These are phyloP conservation scores for Heptranchias perlo DNA, from an alignment of 2,113 vertebrate species.

Conservation along the genomic window DNA sequence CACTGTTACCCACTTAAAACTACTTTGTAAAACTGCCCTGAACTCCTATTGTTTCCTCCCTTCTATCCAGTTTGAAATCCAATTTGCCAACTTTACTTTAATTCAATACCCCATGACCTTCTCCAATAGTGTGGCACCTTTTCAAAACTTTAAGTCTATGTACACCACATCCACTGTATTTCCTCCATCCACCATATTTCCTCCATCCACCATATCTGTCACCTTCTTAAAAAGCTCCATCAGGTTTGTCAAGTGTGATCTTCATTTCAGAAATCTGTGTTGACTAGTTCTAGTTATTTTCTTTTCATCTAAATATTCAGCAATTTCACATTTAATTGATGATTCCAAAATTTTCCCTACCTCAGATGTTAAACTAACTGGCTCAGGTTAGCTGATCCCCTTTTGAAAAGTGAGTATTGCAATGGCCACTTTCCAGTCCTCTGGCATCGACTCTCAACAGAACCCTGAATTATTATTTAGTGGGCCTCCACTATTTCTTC, in stretches of 20 bases:
- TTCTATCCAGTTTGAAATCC: no score
- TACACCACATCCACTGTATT: no score
- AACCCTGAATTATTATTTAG: background rate
- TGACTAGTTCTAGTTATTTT: background rate
- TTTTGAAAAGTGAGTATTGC: background rate
- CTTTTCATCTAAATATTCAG: background rate
- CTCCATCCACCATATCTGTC: background rate
- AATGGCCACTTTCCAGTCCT: background rate
- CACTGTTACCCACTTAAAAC: no score
- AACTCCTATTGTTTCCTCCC: no score
- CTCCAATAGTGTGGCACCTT: no score
- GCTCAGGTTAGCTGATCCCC: no score
- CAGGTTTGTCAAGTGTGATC: background rate
- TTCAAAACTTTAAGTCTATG: background rate
- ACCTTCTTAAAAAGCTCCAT: background rate
- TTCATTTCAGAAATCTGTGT: background rate
- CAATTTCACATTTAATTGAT: background rate
- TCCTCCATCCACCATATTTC: background rate
- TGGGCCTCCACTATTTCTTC: background rate
- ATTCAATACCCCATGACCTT: background rate
- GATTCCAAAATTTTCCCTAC: background rate
- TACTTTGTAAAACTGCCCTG: no score
- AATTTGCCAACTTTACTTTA: no score
- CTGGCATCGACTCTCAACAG: background rate
- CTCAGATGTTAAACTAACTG: no score